Evolutionary conservation across 2,888 invertebrate genomes (phyloP).

Genomic region (Torymus auratus): DNA sequence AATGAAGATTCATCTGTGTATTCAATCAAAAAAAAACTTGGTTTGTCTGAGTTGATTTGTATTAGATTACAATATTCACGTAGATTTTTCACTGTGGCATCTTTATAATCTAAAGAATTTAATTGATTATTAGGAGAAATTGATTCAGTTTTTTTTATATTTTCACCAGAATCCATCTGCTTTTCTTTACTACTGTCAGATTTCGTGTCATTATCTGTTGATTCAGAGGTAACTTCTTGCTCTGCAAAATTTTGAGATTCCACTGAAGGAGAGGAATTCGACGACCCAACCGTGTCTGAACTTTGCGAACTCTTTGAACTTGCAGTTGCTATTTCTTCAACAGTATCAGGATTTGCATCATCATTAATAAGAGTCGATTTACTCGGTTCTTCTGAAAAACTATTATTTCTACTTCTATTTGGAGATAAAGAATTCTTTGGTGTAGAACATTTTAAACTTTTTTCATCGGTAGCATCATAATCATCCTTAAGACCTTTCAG

Average conservation of each 20-base stretch:
- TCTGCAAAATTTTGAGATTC: conserved; percentile 62
- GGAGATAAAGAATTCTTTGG: conserved; percentile 40
- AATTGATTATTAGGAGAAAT: conserved; percentile 6
- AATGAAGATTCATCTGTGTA: neutral
- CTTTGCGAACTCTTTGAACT: conserved; percentile 38
- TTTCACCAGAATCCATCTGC: conserved; percentile 38
- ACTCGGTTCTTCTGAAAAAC: conserved; percentile 21
- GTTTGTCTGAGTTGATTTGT: neutral
- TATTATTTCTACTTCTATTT: conserved; percentile 22
- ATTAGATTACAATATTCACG: neutral
- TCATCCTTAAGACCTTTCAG: conserved; percentile 57
- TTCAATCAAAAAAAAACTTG: conserved; percentile 51
- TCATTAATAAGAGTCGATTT: conserved; percentile 7
- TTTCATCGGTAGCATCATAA: conserved; percentile 40
- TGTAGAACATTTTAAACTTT: conserved; percentile 52
- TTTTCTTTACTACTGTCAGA: conserved; percentile 66
- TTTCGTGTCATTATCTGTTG: conserved; percentile 66
- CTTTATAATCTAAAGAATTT: neutral
- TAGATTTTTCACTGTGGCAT: neutral
- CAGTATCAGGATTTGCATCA: neutral
- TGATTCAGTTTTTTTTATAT: conserved; percentile 13
- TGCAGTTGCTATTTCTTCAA: neutral
- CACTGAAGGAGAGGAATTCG: conserved; percentile 54
- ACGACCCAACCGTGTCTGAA: conserved; percentile 18
- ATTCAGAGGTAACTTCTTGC: conserved; percentile 62